These are phyloP conservation scores for Hydrotaea diabolus DNA, from an alignment of 2,888 invertebrate genomes.

Conservation along the genomic window DNA sequence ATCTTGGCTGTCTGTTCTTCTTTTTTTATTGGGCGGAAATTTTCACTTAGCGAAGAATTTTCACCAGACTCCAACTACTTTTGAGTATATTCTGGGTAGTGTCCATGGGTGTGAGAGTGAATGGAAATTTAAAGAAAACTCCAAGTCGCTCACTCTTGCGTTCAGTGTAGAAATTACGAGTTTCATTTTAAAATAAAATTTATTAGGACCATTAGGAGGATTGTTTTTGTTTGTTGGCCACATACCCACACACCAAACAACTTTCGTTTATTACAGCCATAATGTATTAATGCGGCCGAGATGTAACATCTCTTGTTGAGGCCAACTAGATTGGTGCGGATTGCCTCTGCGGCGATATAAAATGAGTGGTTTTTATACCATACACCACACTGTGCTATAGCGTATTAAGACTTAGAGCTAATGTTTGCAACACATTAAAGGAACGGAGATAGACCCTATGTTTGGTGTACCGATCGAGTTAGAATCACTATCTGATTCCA, in stretches of 20 bases:
- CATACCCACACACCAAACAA: constrained; percentile 29
- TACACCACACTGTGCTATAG: too few species aligned
- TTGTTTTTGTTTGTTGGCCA: constrained; percentile 61
- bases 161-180: constrained; percentile 76
- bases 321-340: constrained; percentile 17
- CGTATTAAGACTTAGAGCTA: too few species aligned
- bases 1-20: constrained; percentile 22
- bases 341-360: background rate
- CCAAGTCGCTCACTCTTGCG: background rate
- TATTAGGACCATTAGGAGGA: constrained; percentile 81
- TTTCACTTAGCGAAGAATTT: constrained; percentile 3
- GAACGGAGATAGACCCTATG: too few species aligned
- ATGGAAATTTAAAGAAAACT: background rate
- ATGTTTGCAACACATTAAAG: too few species aligned
- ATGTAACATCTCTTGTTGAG: background rate
- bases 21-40: background rate
- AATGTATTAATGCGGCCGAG: constrained; percentile 26
- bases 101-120: background rate
- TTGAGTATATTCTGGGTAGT: background rate
- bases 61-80: background rate
- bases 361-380: too few species aligned
- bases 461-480: too few species aligned
- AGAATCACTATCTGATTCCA: too few species aligned
- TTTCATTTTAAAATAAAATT: constrained; percentile 81
- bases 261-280: constrained; percentile 41